Evolutionary conservation across 2,113 vertebrate species (phyloP).

Genomic region (Ciconia maguari): DNA sequence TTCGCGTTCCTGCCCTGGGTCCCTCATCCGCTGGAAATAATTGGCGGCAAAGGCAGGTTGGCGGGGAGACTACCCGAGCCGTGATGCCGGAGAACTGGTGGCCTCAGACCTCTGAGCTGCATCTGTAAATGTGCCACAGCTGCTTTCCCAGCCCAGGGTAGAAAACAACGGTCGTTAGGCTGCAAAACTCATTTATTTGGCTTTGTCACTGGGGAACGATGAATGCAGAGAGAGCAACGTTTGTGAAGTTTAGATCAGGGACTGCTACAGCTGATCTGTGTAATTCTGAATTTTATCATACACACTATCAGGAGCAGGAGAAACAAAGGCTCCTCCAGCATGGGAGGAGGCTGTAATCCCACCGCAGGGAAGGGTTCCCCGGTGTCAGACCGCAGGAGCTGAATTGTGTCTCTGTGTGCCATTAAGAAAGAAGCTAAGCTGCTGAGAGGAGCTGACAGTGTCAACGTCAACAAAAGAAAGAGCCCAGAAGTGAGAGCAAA

Average conservation of each 20-base stretch:
- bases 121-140: not conserved
- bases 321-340: not conserved
- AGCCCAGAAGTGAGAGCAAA: slow-evolving; percentile 51
- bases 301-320: not conserved
- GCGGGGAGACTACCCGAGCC: not conserved
- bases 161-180: not conserved
- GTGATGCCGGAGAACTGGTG: not conserved
- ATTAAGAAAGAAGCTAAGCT: slow-evolving; percentile 13
- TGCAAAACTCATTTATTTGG: not conserved
- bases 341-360: not conserved
- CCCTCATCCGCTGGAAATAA: not conserved
- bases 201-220: not conserved
- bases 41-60: not conserved
- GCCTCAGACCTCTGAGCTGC: not conserved
- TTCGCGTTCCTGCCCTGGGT: fast-evolving
- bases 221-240: not conserved
- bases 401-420: not conserved
- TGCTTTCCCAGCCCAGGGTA: not conserved
- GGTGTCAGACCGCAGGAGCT: not conserved
- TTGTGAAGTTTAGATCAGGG: not conserved
- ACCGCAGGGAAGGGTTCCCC: not conserved
- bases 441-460: not conserved
- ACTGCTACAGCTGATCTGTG: not conserved
- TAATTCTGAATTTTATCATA: not conserved
- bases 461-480: slow-evolving; percentile 61